phyloP scores from a whole-genome alignment of 2,888 invertebrate species.

The Leptura quadrifasciata region DNA sequence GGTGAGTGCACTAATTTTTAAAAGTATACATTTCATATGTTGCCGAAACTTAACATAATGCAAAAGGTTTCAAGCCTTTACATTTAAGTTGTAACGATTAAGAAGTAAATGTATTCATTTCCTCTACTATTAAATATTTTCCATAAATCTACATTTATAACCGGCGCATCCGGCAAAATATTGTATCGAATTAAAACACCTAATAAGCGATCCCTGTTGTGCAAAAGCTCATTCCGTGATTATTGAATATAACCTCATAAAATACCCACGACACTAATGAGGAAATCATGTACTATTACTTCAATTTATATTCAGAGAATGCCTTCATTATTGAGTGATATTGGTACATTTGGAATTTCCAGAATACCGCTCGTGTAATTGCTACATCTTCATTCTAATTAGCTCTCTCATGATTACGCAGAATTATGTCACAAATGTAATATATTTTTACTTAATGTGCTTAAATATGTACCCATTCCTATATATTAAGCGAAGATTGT shows the following conservation, averaged over 20 bases:
- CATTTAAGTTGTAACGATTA: too few relatives aligned
- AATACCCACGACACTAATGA: neutral
- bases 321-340: constrained; percentile 23
- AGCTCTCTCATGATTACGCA: constrained; percentile 8
- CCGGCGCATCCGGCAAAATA: neutral
- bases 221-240: constrained; percentile 9
- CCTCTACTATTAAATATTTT: too few relatives aligned
- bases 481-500: too few relatives aligned
- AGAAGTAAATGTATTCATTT: too few relatives aligned
- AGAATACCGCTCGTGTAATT: constrained; percentile 16
- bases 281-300: constrained; percentile 17
- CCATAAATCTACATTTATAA: neutral
- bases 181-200: neutral
- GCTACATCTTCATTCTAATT: constrained; percentile 10
- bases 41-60: too few relatives aligned
- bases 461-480: too few relatives aligned
- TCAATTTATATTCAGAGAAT: constrained; percentile 31
- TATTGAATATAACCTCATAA: neutral
- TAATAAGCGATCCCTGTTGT: neutral
- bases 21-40: too few relatives aligned
- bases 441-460: neutral
- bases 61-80: too few relatives aligned
- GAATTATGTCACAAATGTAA: constrained; percentile 3
- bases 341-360: constrained; percentile 32
- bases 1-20: too few relatives aligned